phyloP scores from a whole-genome alignment of 2,888 invertebrate species.

The Dendrolimus pini region DNA sequence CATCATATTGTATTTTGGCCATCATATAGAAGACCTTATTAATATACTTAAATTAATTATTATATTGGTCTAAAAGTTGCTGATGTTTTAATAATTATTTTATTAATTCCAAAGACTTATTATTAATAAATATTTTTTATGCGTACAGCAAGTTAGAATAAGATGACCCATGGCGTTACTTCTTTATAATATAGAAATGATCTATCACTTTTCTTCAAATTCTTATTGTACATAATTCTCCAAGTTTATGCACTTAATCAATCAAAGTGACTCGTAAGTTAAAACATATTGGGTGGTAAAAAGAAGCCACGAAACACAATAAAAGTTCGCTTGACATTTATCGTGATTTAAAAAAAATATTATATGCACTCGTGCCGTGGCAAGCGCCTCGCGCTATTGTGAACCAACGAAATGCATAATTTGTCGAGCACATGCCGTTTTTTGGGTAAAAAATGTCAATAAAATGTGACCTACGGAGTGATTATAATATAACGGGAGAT shows the following conservation, averaged over 20 bases:
- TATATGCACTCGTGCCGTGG: slow-evolving; percentile 50
- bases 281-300: slow-evolving; percentile 35
- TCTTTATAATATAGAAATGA: too few relatives aligned
- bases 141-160: too few relatives aligned
- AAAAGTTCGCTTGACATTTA: slow-evolving; percentile 51
- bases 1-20: too few relatives aligned
- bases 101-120: too few relatives aligned
- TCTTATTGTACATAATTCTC: slow-evolving; percentile 10
- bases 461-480: slow-evolving; percentile 67
- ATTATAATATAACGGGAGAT: slow-evolving; percentile 55
- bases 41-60: too few relatives aligned
- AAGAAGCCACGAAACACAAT: slow-evolving; percentile 45
- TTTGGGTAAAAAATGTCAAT: slow-evolving; percentile 44
- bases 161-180: too few relatives aligned
- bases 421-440: slow-evolving; percentile 69
- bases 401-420: slow-evolving; percentile 71
- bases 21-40: too few relatives aligned
- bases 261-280: slow-evolving; percentile 12
- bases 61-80: too few relatives aligned
- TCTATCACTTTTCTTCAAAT: slow-evolving; percentile 9
- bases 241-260: slow-evolving; percentile 1
- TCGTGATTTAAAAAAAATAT: slow-evolving; percentile 52
- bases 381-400: slow-evolving; percentile 51
- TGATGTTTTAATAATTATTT: too few relatives aligned
- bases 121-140: too few relatives aligned